Base-by-base conservation (phyloP, 2,797 vertebrate species). In the Lophotriccus pileatus region DNA sequence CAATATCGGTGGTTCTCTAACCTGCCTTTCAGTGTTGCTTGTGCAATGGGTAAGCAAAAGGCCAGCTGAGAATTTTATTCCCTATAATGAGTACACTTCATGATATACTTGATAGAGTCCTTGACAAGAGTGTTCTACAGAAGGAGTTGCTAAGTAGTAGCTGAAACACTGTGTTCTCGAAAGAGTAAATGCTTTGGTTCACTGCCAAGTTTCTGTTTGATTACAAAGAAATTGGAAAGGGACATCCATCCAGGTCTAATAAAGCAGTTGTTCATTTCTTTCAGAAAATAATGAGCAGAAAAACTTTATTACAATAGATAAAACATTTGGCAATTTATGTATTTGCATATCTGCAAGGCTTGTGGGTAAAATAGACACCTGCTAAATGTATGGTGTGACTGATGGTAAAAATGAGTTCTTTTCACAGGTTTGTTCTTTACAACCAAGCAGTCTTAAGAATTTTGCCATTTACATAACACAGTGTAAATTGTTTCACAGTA, bases 401-500 rank as follows among this genome's bases (percentile, higher is more conserved):
- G 93, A 84, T 80, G 93, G 90, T 93, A 91, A 92, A 96, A 95
- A 94, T 70, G 81, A 80, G 82, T 91, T 94, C 85, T 96, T 94
- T 95, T 89, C 90, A 81, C 96, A 89, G 94, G 84, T 96, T 96
- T 87, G 49, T 39, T 95, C 95, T 96, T 95, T 95, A 89, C 66
- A 93, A 94, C 43, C 30, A 93, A 95, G 76, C 44, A 52, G 47
- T 44, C 73, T 96, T 90, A 87, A 95, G 95, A 95, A 92, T 90
- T 84, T 93, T 89, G 30, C 77, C 58, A 74, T 97, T 96, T 93
- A 86, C 94, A 84, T 96, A 95, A 93, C 87, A 84, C 89, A 87
- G 91, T 63, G 50, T 91, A 92, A 97, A 96, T 87, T 87, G 91
- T 95, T 97, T 97, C 97, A 94, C 79, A 92, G 95, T 94, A 97